Conservation (phyloP, 2,888 invertebrate species). For the Tenthredo scrophulariae region DNA sequence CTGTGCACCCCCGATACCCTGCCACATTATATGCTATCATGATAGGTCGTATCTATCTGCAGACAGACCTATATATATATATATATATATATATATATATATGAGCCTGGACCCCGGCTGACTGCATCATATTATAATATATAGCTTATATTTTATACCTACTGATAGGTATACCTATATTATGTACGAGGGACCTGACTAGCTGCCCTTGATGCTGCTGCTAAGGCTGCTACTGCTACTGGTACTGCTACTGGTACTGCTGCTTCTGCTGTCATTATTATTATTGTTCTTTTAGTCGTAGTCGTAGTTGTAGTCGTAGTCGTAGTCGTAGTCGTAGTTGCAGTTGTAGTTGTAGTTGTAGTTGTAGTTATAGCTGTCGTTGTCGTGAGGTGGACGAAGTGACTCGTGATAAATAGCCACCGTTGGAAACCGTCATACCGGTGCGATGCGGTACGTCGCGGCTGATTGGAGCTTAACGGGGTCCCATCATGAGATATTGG, state of each 20-base stretch:
- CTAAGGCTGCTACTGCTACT: background rate
- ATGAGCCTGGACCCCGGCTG: background rate
- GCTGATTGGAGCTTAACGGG: constrained; percentile 69
- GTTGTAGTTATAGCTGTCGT: constrained; percentile 4
- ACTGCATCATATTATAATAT: background rate
- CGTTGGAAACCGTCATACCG: constrained; percentile 41
- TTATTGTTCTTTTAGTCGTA: background rate
- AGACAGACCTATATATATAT: no score
- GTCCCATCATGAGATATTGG: constrained; percentile 45
- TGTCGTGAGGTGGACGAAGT: constrained; percentile 63
- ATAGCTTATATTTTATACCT: background rate
- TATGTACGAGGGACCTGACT: background rate
- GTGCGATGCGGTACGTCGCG: constrained; percentile 48
- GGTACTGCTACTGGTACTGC: background rate
- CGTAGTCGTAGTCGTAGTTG: background rate
- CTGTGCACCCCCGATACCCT: background rate
- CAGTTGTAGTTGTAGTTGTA: background rate
- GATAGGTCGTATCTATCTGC: background rate
- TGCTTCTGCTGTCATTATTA: background rate
- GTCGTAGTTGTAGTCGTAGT: background rate
- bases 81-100: background rate
- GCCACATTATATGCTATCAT: background rate
- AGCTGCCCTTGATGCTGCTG: background rate
- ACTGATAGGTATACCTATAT: background rate
- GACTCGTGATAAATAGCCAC: constrained; percentile 67